Evolutionary conservation across 53 echinoderm and acorn worm species (phyloP).

Genomic region (Echinarachnius parma): DNA sequence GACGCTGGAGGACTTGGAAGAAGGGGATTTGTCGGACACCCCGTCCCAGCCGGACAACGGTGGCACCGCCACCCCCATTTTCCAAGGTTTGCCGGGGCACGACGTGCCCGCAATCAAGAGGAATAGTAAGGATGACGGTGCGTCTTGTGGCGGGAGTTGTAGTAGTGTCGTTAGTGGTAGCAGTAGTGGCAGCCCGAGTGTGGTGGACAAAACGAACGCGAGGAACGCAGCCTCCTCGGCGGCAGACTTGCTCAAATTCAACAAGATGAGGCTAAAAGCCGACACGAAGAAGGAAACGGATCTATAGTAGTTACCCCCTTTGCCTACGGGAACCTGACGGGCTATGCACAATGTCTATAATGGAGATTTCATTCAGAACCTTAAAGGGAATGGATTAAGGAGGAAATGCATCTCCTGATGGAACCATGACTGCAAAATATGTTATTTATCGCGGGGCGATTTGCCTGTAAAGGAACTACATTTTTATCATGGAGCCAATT

Average conservation of each 20-base stretch:
- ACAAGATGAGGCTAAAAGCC: conserved; percentile 53
- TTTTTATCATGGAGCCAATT: too few species aligned
- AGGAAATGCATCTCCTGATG: too few species aligned
- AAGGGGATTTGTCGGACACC: conserved; percentile 17
- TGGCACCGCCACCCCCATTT: conserved; percentile 4
- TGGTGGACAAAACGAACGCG: conserved; percentile 9
- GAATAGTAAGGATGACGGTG: conserved; percentile 18
- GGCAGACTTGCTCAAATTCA: conserved; percentile 50
- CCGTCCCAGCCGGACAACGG: conserved; percentile 17
- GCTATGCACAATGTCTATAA: too few species aligned
- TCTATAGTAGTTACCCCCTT: conserved; percentile 52
- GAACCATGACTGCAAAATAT: too few species aligned
- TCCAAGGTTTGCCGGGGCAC: too few species aligned
- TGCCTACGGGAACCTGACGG: too few species aligned
- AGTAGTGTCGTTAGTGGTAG: too few species aligned
- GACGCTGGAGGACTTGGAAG: conserved; percentile 65
- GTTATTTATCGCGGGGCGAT: too few species aligned
- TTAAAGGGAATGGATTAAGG: too few species aligned
- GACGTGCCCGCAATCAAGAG: conserved; percentile 11
- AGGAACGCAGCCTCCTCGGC: conserved; percentile 15
- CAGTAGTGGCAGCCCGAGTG: background rate
- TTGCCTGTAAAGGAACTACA: too few species aligned
- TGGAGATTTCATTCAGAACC: too few species aligned
- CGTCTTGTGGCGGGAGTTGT: too few species aligned
- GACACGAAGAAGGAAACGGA: conserved; percentile 47